A percentile compares a stretch with the other conserved stretches of the same genome.
Evolutionary conservation across 2,888 invertebrate species (phyloP).

Genomic region (Troides oblongomaculatus): DNA sequence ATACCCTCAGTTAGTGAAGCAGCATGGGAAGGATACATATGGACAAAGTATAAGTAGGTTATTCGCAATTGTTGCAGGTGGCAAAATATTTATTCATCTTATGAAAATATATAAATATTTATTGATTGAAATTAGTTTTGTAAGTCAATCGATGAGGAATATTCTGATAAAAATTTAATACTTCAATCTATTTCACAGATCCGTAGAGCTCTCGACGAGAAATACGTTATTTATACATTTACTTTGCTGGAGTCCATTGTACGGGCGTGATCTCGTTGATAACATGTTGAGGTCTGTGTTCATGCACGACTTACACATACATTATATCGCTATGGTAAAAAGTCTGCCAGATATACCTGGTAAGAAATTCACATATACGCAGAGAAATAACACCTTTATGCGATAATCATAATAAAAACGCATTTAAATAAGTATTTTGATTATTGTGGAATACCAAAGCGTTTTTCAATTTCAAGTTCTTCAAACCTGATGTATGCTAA

Average conservation of each 20-base stretch:
- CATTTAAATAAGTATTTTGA: not conserved
- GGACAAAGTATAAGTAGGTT: conserved; percentile 72
- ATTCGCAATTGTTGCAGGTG: not conserved
- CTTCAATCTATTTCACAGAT: conserved; percentile 47
- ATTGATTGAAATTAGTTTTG: too few species aligned
- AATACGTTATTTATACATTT: conserved; percentile 82
- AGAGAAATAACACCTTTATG: not conserved
- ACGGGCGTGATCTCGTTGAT: conserved; percentile 57
- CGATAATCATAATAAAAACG: not conserved
- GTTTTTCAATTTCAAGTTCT: not conserved
- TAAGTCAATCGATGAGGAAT: too few species aligned
- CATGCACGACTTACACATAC: conserved; percentile 70
- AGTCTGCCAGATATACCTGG: conserved; percentile 62
- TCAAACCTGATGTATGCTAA: too few species aligned
- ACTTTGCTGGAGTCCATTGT: conserved; percentile 73
- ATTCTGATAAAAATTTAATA: too few species aligned
- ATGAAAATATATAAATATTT: too few species aligned
- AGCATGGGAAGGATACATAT: conserved; percentile 81
- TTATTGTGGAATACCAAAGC: not conserved
- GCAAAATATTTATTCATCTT: too few species aligned
- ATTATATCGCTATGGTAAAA: conserved; percentile 74
- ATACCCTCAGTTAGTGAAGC: conserved; percentile 76
- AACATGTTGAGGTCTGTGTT: conserved; percentile 69
- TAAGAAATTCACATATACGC: conserved; percentile 36
- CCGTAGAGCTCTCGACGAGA: conserved; percentile 64